Conservation (phyloP, 2,797 vertebrate species). For the Nannoperca australis region DNA sequence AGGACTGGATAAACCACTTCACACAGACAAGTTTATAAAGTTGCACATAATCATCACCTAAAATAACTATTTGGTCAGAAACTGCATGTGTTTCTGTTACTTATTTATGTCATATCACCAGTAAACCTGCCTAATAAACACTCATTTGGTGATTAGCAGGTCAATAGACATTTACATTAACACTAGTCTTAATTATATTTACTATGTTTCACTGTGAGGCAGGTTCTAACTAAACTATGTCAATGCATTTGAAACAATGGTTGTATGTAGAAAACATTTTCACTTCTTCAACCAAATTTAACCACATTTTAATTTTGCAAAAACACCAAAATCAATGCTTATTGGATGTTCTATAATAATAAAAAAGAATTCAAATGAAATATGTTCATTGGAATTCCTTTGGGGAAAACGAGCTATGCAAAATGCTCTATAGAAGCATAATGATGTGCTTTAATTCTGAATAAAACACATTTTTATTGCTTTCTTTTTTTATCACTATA, state of each 20-base stretch:
- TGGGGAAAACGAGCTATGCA: not conserved
- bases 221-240: not conserved
- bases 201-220: not conserved
- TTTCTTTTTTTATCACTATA: slow-evolving; percentile 94
- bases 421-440: not conserved
- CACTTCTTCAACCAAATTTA: not conserved
- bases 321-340: not conserved
- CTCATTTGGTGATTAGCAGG: not conserved
- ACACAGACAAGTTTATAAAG: not conserved
- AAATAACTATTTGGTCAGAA: slow-evolving; percentile 17
- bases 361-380: not conserved
- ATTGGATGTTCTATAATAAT: not conserved
- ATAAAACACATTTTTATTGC: slow-evolving; percentile 89
- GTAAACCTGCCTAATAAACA: not conserved
- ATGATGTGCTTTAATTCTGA: slow-evolving; percentile 68
- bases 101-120: not conserved
- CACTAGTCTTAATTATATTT: not conserved
- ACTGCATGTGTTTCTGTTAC: slow-evolving; percentile 27
- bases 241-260: not conserved
- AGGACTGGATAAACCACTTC: slow-evolving; percentile 87
- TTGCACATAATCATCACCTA: slow-evolving; percentile 25
- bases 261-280: not conserved
- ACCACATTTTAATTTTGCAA: not conserved
- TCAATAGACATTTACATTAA: slow-evolving; percentile 10
- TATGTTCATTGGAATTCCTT: not conserved